These are phyloP conservation scores for Gallinago solitaria DNA, from an alignment of 2,797 vertebrate genomes.

Conservation along the genomic window DNA sequence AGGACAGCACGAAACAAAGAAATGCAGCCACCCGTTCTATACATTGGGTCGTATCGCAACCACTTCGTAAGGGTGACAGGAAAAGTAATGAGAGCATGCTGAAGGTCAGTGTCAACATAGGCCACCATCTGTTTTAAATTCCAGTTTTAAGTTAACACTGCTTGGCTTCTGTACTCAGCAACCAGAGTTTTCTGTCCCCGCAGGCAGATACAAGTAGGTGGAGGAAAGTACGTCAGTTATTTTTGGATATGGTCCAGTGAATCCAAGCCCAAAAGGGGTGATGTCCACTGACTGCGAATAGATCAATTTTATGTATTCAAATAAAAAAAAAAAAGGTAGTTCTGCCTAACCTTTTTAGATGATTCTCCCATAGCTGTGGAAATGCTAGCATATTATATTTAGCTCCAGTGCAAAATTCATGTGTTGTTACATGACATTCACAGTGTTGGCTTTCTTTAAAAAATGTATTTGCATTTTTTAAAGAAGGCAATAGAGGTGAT, in stretches of 20 bases:
- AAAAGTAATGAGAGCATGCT: not conserved
- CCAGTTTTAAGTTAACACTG: not conserved
- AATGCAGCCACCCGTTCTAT: not conserved
- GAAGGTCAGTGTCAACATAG: not conserved
- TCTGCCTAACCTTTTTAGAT: not conserved
- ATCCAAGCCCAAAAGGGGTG: not conserved
- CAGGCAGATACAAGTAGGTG: not conserved
- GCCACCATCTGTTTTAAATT: not conserved
- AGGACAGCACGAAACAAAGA: not conserved
- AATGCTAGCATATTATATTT: not conserved
- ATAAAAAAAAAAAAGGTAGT: not conserved
- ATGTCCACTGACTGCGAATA: not conserved
- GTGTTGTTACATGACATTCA: not conserved
- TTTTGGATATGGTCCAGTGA: not conserved
- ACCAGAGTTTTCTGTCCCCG: not conserved
- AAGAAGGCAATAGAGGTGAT: not conserved
- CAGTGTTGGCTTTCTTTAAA: not conserved
- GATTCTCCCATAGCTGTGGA: not conserved
- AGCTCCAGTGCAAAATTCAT: not conserved
- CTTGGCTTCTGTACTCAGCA: not conserved
- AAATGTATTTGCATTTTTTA: not conserved
- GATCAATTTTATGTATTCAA: not conserved
- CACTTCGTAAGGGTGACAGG: fast-evolving
- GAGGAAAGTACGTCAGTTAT: not conserved
- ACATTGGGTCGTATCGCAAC: not conserved